Evolutionary conservation across 2,888 invertebrate genomes (phyloP), one percentile per base, ranked within the genome.

Genomic region (Agrochola litura): DNA sequence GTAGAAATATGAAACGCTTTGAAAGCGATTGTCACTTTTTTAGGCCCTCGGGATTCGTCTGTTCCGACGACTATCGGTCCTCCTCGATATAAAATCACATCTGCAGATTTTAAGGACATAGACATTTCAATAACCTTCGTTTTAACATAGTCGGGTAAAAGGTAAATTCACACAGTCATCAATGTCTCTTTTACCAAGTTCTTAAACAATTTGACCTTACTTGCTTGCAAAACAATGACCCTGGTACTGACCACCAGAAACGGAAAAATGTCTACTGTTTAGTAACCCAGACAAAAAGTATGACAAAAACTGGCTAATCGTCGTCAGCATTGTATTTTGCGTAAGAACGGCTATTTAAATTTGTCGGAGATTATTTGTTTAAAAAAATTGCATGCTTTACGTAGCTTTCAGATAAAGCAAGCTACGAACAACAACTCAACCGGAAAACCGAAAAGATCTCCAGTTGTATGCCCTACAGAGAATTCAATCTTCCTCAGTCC

Each of bases 181-280:
- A 75, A 66, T 63, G 56, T 73, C 61, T 73, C 16, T n/a, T 71
- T 80, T 68, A 37, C 52, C 46, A n/a, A 60, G 41, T 12, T 64
- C 67, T 71, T 60, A 73, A 83, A 83, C 68, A 73, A 63, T 68
- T 41, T 56, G 83, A 64, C 84, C 83, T 84, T 72, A 76, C 12
- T 25, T 25, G 37, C 66, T 83, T 86, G 71, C 79, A 63, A 75
- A 77, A 86, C 61, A 68, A 25, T 76, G 83, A 64, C 84, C 79
- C 43, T 84, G 76, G 66, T 54, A 63, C 25, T 37, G 25, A 60
- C 54, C 70, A 83, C 81, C 84, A 86, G 81, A 86, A 79, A 84
- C 77, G 77, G 73, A 79, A 79, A 76, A 73, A 67, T 65, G 41
- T 43, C 64, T 22, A 25, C 25, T 52, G 52, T 74, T 78, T 58